These are phyloP conservation scores for Chroicocephalus ridibundus DNA, from an alignment of 2,113 vertebrate genomes.

Conservation along the genomic window DNA sequence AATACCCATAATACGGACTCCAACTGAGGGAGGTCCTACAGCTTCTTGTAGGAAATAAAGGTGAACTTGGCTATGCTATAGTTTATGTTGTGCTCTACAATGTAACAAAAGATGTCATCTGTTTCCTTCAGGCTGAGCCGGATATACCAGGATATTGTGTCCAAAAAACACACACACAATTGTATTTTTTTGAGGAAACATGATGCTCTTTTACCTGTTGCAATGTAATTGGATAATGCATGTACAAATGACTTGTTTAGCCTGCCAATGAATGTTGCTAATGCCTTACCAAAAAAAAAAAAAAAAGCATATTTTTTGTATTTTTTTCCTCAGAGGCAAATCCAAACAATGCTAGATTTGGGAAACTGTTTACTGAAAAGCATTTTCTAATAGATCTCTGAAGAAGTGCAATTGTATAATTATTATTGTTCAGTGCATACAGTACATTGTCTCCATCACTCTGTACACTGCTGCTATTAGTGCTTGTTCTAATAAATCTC, in stretches of 20 bases:
- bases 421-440: conserved; percentile 67
- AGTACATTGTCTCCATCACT: conserved; percentile 85
- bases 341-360: conserved; percentile 76
- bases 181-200: conserved; percentile 49
- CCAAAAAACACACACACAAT: background rate
- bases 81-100: conserved; percentile 62
- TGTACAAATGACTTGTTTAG: conserved; percentile 81
- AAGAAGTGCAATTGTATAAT: conserved; percentile 89
- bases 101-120: conserved; percentile 33
- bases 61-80: conserved; percentile 38
- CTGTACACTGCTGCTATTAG: conserved; percentile 86
- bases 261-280: conserved; percentile 89
- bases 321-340: conserved; percentile 69
- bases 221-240: conserved; percentile 80
- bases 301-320: conserved; percentile 57
- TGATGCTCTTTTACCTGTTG: conserved; percentile 61
- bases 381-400: conserved; percentile 81
- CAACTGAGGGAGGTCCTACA: background rate
- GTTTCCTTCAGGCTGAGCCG: conserved; percentile 52
- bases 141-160: conserved; percentile 24
- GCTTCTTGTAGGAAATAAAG: conserved; percentile 25
- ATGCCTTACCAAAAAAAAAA: conserved; percentile 81
- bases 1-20: background rate
- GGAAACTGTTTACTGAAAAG: conserved; percentile 75
- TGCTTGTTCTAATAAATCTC: conserved; percentile 91